These are phyloP conservation scores for Decapterus maruadsi DNA, from an alignment of 2,797 vertebrate genomes.

Conservation along the genomic window DNA sequence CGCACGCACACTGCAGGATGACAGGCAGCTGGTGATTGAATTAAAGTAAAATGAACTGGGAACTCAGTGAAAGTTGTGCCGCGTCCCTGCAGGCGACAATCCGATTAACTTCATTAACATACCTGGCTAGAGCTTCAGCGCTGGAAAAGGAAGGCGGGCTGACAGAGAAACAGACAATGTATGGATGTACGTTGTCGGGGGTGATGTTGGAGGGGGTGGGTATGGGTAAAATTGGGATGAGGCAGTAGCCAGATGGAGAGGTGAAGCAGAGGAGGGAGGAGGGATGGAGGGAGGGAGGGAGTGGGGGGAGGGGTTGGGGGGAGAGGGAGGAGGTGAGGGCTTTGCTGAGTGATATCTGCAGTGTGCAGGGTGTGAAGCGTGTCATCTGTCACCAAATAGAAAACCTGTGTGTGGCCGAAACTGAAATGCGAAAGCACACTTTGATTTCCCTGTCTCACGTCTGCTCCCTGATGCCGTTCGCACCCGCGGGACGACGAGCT, in stretches of 20 bases:
- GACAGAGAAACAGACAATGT: slow-evolving; percentile 50
- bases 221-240: slow-evolving; percentile 55
- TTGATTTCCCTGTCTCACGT: slow-evolving; percentile 34
- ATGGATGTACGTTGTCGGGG: slow-evolving; percentile 12
- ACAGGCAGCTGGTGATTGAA: slow-evolving; percentile 59
- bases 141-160: slow-evolving; percentile 29
- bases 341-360: slow-evolving; percentile 80
- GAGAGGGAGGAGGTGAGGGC: slow-evolving; percentile 15
- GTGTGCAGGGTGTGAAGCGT: slow-evolving; percentile 78
- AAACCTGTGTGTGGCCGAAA: slow-evolving; percentile 65
- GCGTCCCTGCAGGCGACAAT: slow-evolving; percentile 59
- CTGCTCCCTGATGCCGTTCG: slow-evolving; percentile 47
- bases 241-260: slow-evolving; percentile 65
- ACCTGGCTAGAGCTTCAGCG: slow-evolving; percentile 61
- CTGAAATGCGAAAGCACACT: slow-evolving; percentile 62
- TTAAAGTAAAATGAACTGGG: slow-evolving; percentile 65
- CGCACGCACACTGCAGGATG: slow-evolving; percentile 9
- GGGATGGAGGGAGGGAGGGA: background rate
- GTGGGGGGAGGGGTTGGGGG: background rate
- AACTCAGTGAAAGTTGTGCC: slow-evolving; percentile 64
- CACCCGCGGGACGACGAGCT: slow-evolving; percentile 40
- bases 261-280: slow-evolving; percentile 38
- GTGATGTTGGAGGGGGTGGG: background rate
- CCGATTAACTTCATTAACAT: slow-evolving; percentile 72
- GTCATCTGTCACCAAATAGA: slow-evolving; percentile 79